phyloP scores from a whole-genome alignment of 1,140 invertebrate genomes.

The Pseudomyrmex flavicornis region DNA sequence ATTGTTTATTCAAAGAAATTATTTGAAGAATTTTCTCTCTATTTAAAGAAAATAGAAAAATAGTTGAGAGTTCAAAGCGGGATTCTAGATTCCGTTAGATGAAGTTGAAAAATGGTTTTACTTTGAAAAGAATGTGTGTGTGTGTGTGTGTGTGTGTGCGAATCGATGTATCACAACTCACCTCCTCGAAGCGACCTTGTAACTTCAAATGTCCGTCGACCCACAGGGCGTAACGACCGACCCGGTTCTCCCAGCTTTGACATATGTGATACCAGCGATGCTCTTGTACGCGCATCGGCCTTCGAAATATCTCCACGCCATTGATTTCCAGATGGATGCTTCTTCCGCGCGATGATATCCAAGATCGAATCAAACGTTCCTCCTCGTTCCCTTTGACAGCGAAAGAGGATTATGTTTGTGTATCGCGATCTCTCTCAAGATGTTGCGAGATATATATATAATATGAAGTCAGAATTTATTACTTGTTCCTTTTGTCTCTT shows the following conservation, averaged over 20 bases:
- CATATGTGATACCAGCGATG: constrained; percentile 89
- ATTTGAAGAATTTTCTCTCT: too few species aligned
- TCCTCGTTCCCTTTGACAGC: constrained; percentile 85
- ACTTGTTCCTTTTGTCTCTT: too few species aligned
- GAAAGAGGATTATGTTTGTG: constrained; percentile 51
- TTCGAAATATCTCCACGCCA: constrained; percentile 83
- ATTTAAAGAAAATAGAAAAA: not conserved
- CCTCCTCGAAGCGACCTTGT: constrained; percentile 84
- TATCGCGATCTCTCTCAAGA: not conserved
- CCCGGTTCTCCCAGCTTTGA: constrained; percentile 87
- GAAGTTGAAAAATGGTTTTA: too few species aligned
- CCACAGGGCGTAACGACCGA: constrained; percentile 87
- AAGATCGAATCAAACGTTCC: constrained; percentile 86
- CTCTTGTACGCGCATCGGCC: constrained; percentile 83
- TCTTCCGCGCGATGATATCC: constrained; percentile 86
- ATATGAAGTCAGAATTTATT: too few species aligned
- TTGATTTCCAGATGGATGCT: constrained; percentile 87
- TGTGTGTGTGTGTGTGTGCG: not conserved
- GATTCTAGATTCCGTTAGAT: not conserved
- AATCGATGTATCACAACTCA: constrained; percentile 64
- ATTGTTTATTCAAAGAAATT: too few species aligned
- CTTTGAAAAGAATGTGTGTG: not conserved
- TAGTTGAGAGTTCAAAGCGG: not conserved
- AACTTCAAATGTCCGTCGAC: constrained; percentile 86
- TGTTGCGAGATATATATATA: too few species aligned